Evolutionary conservation across 2,113 vertebrate genomes (phyloP).

Genomic region (Cephalopterus ornatus): DNA sequence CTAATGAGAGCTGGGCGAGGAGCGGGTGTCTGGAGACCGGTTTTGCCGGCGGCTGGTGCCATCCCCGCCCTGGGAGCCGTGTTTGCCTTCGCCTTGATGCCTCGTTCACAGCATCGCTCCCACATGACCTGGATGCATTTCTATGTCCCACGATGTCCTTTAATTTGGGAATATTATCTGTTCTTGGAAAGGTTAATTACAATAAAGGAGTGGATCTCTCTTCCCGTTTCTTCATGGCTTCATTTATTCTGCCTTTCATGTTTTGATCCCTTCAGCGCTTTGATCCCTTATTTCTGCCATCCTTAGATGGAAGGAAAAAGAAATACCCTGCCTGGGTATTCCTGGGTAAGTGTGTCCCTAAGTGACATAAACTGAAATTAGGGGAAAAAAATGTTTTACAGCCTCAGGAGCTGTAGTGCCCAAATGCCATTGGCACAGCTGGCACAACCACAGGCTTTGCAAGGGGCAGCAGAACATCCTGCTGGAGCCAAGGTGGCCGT

Average conservation of each 20-base stretch:
- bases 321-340: background rate
- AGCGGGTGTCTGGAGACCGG: background rate
- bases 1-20: background rate
- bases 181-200: slow-evolving; percentile 7
- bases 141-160: background rate
- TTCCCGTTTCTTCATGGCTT: background rate
- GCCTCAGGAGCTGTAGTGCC: background rate
- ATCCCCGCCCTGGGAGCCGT: background rate
- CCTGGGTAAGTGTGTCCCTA: background rate
- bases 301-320: background rate
- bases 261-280: background rate
- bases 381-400: background rate
- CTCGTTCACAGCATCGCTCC: background rate
- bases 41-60: background rate
- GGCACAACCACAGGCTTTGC: background rate
- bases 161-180: slow-evolving; percentile 6
- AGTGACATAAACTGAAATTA: background rate
- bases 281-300: slow-evolving; percentile 9
- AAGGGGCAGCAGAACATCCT: background rate
- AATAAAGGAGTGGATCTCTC: background rate
- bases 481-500: fast-evolving
- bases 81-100: background rate
- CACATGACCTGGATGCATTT: background rate
- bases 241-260: background rate
- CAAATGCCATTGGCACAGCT: background rate